A percentile compares a stretch with the other conserved stretches of the same genome.
Conservation (phyloP, 2,888 invertebrate species). For the Carabus problematicus region DNA sequence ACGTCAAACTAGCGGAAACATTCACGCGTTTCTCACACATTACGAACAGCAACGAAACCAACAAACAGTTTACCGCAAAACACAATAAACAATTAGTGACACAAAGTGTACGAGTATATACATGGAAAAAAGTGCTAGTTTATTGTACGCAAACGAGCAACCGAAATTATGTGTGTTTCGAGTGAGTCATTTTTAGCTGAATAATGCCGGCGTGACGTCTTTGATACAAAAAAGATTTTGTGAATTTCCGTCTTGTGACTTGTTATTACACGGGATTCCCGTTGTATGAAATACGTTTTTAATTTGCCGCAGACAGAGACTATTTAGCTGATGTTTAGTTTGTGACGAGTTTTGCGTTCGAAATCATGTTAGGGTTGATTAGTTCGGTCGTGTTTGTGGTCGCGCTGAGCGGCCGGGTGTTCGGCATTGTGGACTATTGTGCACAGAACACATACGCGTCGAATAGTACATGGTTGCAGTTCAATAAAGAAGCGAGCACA, state of each 20-base stretch:
- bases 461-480: constrained; percentile 71
- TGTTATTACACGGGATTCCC: constrained; percentile 10
- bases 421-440: constrained; percentile 65
- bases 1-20: not conserved
- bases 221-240: no score
- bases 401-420: constrained; percentile 51
- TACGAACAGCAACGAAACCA: no score
- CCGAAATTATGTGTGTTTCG: not conserved
- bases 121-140: constrained; percentile 5
- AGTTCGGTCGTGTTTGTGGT: constrained; percentile 50
- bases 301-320: constrained; percentile 12
- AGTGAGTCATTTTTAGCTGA: no score
- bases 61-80: not conserved
- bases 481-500: constrained; percentile 75
- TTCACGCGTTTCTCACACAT: no score
- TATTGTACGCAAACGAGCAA: not conserved
- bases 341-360: not conserved
- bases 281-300: constrained; percentile 6
- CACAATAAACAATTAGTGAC: constrained; percentile 12
- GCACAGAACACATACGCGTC: constrained; percentile 65
- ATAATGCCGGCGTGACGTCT: no score
- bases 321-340: constrained; percentile 1
- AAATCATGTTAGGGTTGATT: constrained; percentile 35
- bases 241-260: not conserved
- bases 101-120: not conserved